Base-by-base conservation (phyloP, 2,888 invertebrate genomes). In the Eupithecia pulchellata region DNA sequence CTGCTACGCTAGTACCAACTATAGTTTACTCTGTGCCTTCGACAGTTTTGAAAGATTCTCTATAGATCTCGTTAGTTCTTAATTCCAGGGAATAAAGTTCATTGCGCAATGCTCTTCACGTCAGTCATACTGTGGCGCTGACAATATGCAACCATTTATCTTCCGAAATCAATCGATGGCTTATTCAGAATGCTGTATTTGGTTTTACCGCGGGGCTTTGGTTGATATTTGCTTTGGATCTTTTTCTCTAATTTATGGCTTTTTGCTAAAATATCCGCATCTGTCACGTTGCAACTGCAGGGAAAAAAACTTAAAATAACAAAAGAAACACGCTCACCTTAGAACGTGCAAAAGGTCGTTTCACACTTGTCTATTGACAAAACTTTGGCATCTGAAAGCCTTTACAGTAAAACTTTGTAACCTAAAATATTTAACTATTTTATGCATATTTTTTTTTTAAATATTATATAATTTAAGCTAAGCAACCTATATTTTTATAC, bases 131-230 rank as follows among this genome's bases (percentile, higher is more conserved):
- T 82, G 88, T 92, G 93, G 86, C 89, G 90, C 92, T 93, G 92
- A 94, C 93, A 94, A 94, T 93, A 90, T 92, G 87, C 83, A 83
- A 91, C 91, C 93, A 94, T 94, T 94, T 93, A 94, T 94, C 94
- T 94, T 94, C 86, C 86, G 88, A 93, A 94, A 94, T 94, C 94
- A 94, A 94, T 94, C 94, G 93, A 94, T 94, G 92, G 93, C 91
- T 92, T 93, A 93, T 92, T 94, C 92, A 91, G 91, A 92, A 93
- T 92, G 92, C 92, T 91, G 92, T 93, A 90, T 93, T 92, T 90
- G 93, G 91, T 89, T 91, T 91, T 89, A 84, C 91, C 87, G 91
- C 90, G 88, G 88, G 88, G 88, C 88, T 92, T 92, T 91, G 87
- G 86, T 90, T 86, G 84, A 89, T 94, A 90, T 94, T 94, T 93